Evolutionary conservation across 2,113 vertebrate species (phyloP), one percentile per base, ranked within the genome.

Genomic region (Bagarius yarrelli): DNA sequence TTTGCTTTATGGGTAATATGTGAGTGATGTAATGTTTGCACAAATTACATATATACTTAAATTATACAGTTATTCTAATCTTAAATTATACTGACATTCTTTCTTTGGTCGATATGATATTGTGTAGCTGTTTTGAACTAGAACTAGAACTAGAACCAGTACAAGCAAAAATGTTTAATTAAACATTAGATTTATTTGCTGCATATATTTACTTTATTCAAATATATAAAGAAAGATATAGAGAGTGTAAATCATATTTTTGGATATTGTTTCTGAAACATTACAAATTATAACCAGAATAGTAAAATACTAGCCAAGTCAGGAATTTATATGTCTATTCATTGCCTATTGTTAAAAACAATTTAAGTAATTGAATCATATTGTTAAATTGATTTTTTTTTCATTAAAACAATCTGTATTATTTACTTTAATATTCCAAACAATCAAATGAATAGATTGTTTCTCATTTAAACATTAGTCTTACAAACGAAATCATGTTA

Each of bases 11-110:
- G 36, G 63, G 67, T 61, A 67, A 74, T 78, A n/a, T 83, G 79
- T 78, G 75, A 83, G 75, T 83, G 81, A n/a, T 81, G 21, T 53
- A 78, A 52, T 83, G 61, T 78, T 81, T 83, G 36, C 32, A 81
- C 67, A 36, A 36, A 67, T 66, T 85, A 78, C 74, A 83, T 50
- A 71, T 81, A 59, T 85, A 76, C 77, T n/a, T n/a, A n/a, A n/a
- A n/a, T n/a, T n/a, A 60, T 60, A 85, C 76, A 81, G 16, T 25
- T 56, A 83, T 50, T 73, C 32, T 67, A 74, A 69, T 72, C 77
- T 44, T 83, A n/a, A 59, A 56, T 40, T 71, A 56, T 18, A 6
- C 25, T 30, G 75, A 63, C 47, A 13, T 57, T 19, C 15, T 84
- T 55, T 70, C 25, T 69, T 69, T 80, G 36, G 25, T 34, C 47